Percentiles rank a stretch among this genome's conserved stretches.
Conservation (phyloP, 2,888 invertebrate species). For the Elmis aenea region DNA sequence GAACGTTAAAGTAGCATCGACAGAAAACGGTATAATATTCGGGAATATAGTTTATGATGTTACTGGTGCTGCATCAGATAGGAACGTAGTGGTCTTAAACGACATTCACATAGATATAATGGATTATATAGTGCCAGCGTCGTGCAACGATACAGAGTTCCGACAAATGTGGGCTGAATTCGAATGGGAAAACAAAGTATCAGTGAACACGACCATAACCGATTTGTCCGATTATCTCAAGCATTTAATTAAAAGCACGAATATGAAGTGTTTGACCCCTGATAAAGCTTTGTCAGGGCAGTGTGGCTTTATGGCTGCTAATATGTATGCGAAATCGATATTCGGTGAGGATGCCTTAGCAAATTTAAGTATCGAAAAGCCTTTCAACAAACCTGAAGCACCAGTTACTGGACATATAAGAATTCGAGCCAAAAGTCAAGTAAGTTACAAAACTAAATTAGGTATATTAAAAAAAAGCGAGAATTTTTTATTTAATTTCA, state of each 20-base stretch:
- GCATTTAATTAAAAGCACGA: slow-evolving; percentile 89
- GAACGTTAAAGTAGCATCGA: slow-evolving; percentile 98
- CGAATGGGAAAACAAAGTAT: slow-evolving; percentile 99
- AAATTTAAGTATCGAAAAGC: slow-evolving; percentile 97
- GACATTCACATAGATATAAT: slow-evolving; percentile 99
- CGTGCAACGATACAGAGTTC: slow-evolving; percentile 94
- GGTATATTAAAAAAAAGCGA: too few relatives aligned
- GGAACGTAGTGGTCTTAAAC: slow-evolving; percentile 96
- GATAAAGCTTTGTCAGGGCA: slow-evolving; percentile 95
- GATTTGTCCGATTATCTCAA: slow-evolving; percentile 90
- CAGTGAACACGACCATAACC: slow-evolving; percentile 73
- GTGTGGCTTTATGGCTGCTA: slow-evolving; percentile 99
- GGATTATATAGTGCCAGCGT: slow-evolving; percentile 96
- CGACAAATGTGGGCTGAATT: slow-evolving; percentile 99
- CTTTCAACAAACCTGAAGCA: slow-evolving; percentile 78
- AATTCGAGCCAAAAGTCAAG: slow-evolving; percentile 97
- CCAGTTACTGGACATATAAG: slow-evolving; percentile 96
- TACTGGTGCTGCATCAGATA: slow-evolving; percentile 83
- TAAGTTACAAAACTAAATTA: slow-evolving; percentile 43
- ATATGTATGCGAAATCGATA: slow-evolving; percentile 96
- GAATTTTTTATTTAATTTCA: too few relatives aligned
- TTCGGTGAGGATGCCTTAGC: slow-evolving; percentile 98
- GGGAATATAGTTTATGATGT: slow-evolving; percentile 99
- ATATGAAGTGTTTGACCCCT: slow-evolving; percentile 98
- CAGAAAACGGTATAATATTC: slow-evolving; percentile 99